Percentiles rank a stretch among this genome's conserved stretches.
phyloP scores from a whole-genome alignment of 2,797 vertebrate genomes.

The Cyclura pinguis region DNA sequence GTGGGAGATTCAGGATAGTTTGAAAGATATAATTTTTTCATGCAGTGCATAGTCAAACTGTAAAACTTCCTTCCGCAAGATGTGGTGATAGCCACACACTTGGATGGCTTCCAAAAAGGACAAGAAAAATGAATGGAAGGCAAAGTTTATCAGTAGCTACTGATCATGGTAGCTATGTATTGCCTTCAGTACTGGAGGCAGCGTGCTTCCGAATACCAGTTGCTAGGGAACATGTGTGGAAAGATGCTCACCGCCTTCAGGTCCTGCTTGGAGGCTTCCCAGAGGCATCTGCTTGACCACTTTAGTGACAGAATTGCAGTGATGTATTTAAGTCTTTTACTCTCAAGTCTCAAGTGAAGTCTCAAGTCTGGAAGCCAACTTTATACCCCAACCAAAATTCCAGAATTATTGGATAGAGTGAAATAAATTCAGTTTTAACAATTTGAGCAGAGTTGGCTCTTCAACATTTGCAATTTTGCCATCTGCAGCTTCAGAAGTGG shows the following conservation, averaged over 20 bases:
- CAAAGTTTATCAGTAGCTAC: not conserved
- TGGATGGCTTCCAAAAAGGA: not conserved
- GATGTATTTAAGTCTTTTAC: too few species aligned
- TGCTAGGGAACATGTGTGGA: not conserved
- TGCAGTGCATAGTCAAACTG: not conserved
- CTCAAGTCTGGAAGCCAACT: too few species aligned
- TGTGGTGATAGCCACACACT: not conserved
- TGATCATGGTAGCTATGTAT: not conserved
- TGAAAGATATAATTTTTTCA: not conserved
- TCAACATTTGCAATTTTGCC: too few species aligned
- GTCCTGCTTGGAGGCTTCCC: not conserved
- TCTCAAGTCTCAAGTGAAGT: too few species aligned
- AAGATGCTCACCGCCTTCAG: not conserved
- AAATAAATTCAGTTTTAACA: too few species aligned
- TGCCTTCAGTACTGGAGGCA: not conserved
- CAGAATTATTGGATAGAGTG: too few species aligned
- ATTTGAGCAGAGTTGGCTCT: too few species aligned
- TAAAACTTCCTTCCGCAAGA: not conserved
- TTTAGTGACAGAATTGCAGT: not conserved
- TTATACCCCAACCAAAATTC: too few species aligned
- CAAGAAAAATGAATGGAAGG: not conserved
- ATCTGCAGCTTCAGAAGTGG: too few species aligned
- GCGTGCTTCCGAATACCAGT: not conserved
- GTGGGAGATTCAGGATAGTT: not conserved
- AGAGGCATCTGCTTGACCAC: not conserved